Evolutionary conservation across 1,140 invertebrate genomes (phyloP), one percentile per base, ranked within the genome.

Genomic region (Trichonephila clavipes): DNA sequence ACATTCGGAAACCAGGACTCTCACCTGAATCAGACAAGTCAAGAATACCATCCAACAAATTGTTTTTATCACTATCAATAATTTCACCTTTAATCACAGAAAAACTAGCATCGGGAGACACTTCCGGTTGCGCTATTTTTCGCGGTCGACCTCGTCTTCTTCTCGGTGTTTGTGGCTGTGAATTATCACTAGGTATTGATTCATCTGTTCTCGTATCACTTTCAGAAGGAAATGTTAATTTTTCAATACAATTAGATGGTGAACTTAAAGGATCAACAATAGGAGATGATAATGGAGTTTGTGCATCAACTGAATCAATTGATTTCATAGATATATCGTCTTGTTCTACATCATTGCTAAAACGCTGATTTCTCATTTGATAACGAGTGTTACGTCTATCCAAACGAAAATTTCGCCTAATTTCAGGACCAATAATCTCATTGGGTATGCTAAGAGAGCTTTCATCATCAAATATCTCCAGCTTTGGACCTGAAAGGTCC

Each of bases 341-440:
- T 83, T 44, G 86, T 69, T 88, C 92, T 19, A 64, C 21, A 51
- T 93, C 92, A 62, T 6, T 89, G 34, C 87, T 89, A 62, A 40
- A 62, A 24, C 64, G n/a, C 1, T 87, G 86, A 34, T 24, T 89
- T 34, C 92, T 82, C 59, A 81, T 94, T 59, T 64, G 92, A 34
- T 94, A 94, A 62, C 92, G 92, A 16, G 69, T 94, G 21, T 24
- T 93, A 18, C 83, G 61, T 59, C 62, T 88, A 82, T 93, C 92
- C n/a, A 88, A 44, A 10, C 72, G 64, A 69, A 69, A 94, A 61
- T 81, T 88, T 40, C 87, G 87, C 19, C 59, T 93, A 10, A 34
- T 24, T 14, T 94, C 87, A 51, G 81, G 34, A 28, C n/a, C 58
- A 59, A 19, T 83, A 10, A 88, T 34, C 16, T 94, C 88, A 94